Base-by-base conservation (phyloP, 2,797 vertebrate genomes). In the Crypturellus tataupa region DNA sequence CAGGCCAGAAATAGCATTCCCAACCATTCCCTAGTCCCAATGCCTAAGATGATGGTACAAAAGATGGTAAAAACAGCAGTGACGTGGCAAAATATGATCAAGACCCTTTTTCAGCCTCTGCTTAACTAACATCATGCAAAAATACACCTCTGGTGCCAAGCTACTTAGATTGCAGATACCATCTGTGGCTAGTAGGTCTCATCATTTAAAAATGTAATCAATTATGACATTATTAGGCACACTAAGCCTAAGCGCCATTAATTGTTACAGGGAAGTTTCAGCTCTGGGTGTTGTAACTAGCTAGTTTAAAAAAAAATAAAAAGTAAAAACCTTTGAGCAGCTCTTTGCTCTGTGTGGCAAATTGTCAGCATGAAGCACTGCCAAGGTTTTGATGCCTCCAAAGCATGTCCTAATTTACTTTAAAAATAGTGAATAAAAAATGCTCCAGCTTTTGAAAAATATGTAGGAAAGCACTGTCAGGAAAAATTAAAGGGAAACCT, bases 181-280 rank as follows among this genome's bases (percentile, higher is more conserved):
- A 20, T 4, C 40, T 67, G 73, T 37, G 78, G 35, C 79, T 73
- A 62, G 70, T 18, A 16, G 49, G 51, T 39, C 65, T 84, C 60
- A 46, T 82, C 56, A 77, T 80, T 84, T 81, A 69, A 31, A 91
- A 80, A 44, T 13, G 7, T 71, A 90, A 94, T 92, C 80, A 67
- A 5, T 31, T 39, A 40, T 80, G 92, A 75, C 80, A 85, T 76
- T 89, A 90, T 67, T 62, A 94, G 84, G n/a, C 88, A 29, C 55
- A 46, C 14, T 60, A 91, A 89, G 81, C 23, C 63, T 80, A 63
- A 68, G 75, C 46, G 14, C 68, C 82, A 91, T 86, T 68, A 91
- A 91, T 78, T 89, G 79, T 73, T 92, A 84, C 60, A 94, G 63
- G 33, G 35, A 63, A 88, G 35, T 75, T 81, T 49, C 82, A 84